These are phyloP conservation scores for Delichon dasypus DNA, from an alignment of 2,797 vertebrate genomes.

Conservation along the genomic window DNA sequence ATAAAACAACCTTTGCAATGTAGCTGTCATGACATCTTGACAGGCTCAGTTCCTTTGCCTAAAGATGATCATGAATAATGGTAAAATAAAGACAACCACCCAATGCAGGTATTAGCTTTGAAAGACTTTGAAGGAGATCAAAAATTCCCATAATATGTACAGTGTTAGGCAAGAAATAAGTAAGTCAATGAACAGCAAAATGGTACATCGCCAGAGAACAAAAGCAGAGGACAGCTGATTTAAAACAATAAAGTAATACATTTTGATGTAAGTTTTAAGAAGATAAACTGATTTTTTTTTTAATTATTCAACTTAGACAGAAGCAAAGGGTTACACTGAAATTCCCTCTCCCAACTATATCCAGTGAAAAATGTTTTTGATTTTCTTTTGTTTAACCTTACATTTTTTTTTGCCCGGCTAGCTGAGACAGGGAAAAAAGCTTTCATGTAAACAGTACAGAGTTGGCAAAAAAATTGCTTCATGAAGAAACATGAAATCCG, in stretches of 20 bases:
- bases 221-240: not conserved
- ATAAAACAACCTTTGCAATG: not conserved
- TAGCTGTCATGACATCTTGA: not conserved
- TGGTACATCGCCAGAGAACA: not conserved
- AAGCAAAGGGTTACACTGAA: not conserved
- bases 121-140: not conserved
- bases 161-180: not conserved
- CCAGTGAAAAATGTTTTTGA: not conserved
- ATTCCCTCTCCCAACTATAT: not conserved
- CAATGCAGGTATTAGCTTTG: not conserved
- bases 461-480: slow-evolving; percentile 18
- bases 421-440: not conserved
- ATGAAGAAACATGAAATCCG: not conserved
- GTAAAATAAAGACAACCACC: not conserved
- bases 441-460: slow-evolving; percentile 14
- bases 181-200: not conserved
- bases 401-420: not conserved
- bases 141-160: not conserved
- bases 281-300: not conserved
- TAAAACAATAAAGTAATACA: not conserved
- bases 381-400: slow-evolving; percentile 22
- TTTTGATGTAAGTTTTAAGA: not conserved
- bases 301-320: not conserved
- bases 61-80: not conserved
- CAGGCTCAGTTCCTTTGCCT: not conserved